Conservation (phyloP, 2,113 vertebrate genomes). For the Garra rufa region DNA sequence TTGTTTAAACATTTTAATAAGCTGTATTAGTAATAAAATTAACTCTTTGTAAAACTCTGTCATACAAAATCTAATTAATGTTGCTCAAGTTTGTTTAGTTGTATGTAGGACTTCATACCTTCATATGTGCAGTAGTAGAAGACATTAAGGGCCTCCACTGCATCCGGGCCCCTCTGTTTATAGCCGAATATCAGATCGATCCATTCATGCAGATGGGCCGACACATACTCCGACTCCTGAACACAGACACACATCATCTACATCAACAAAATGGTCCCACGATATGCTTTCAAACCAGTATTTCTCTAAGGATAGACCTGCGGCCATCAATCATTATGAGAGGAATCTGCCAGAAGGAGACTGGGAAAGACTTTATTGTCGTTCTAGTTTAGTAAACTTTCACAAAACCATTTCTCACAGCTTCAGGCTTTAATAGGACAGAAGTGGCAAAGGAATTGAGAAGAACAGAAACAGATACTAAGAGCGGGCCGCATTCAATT, state of each 20-base stretch:
- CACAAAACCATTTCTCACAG: neutral
- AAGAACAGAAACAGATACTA: slow-evolving; percentile 1
- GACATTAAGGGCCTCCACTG: slow-evolving; percentile 93
- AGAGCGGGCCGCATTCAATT: slow-evolving; percentile 6
- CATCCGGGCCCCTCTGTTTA: slow-evolving; percentile 92
- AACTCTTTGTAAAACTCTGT: neutral
- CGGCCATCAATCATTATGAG: neutral
- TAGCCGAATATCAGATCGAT: slow-evolving; percentile 98
- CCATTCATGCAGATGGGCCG: slow-evolving; percentile 96
- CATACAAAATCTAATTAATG: neutral
- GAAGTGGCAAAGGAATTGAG: neutral
- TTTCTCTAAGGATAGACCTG: neutral
- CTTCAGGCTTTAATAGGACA: slow-evolving; percentile 10
- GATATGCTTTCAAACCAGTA: neutral
- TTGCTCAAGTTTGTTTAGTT: neutral
- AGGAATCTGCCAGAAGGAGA: neutral
- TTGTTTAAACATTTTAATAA: neutral
- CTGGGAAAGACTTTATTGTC: neutral
- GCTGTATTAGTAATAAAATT: neutral
- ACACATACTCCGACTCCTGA: slow-evolving; percentile 94
- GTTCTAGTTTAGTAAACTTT: slow-evolving; percentile 22
- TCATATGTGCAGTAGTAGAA: slow-evolving; percentile 97
- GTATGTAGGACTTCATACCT: slow-evolving; percentile 24
- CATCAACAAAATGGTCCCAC: neutral
- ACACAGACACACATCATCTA: slow-evolving; percentile 31